Evolutionary conservation across 2,888 invertebrate genomes (phyloP).

Genomic region (Junonia oenone): DNA sequence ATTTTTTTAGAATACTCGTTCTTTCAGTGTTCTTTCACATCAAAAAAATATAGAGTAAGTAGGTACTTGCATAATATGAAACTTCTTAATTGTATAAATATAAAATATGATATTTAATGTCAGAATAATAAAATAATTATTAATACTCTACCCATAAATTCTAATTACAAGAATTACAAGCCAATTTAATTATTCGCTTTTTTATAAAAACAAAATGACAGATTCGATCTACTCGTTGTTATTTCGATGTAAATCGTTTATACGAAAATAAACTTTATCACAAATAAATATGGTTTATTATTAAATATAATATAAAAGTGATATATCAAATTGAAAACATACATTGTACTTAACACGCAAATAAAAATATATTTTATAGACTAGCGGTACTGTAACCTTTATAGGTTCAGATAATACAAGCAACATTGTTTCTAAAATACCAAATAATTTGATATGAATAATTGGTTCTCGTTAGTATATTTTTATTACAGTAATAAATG

Average conservation of each 20-base stretch:
- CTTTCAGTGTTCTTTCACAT: too few relatives aligned
- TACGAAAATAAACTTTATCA: background rate
- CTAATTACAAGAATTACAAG: background rate
- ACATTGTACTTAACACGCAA: background rate
- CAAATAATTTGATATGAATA: background rate
- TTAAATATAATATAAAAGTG: background rate
- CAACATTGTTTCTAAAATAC: background rate
- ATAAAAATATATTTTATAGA: background rate
- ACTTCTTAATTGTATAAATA: too few relatives aligned
- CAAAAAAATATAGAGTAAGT: too few relatives aligned
- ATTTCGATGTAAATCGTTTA: background rate
- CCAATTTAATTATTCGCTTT: background rate
- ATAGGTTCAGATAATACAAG: background rate
- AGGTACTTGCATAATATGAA: too few relatives aligned
- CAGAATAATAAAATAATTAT: too few relatives aligned
- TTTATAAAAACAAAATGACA: background rate
- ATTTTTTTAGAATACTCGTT: too few relatives aligned
- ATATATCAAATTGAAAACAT: background rate
- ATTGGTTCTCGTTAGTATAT: background rate
- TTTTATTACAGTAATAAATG: background rate
- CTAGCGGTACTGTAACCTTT: background rate
- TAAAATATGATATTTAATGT: too few relatives aligned
- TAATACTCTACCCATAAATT: background rate
- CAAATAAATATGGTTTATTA: background rate
- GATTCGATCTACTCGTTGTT: background rate